Evolutionary conservation across 2,888 invertebrate genomes (phyloP), one percentile per base, ranked within the genome.

Genomic region (Mamestra brassicae): DNA sequence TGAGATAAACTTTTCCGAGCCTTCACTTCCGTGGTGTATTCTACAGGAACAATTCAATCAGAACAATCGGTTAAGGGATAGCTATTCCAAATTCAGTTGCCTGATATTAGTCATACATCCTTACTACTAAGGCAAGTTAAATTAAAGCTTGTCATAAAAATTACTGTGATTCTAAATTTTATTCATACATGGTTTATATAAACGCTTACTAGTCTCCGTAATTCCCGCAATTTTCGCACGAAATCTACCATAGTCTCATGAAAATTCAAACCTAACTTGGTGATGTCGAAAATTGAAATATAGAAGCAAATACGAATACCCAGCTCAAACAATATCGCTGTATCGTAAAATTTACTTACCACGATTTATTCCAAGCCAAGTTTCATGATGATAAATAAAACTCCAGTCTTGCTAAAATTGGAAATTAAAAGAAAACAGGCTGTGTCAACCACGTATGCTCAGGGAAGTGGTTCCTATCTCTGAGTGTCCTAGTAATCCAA

Each of bases 401-500:
- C 11, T 50, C 34, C 3, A 71, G n/a, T 57, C 50, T 13, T 57
- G 38, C 60, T 70, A 47, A 76, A 70, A 76, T 70, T 54, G 71
- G 26, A 82, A 85, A 85, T 82, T 82, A 83, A 85, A 82, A 69
- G 79, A 85, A 85, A 82, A 82, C 78, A 81, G 45, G 54, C 69
- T 52, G 62, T 38, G 64, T 71, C 76, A 75, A 55, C 71, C 34
- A 76, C 60, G 66, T 85, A 71, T 81, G 67, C 60, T 57, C 62
- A 47, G 11, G 13, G 15, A 71, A 81, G 76, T 70, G 70, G 66
- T 60, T 65, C 54, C 26, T 60, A 64, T 75, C 47, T 63, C 50
- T 50, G 42, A 81, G 85, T 55, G 54, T 57, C 42, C 26, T 57
- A 55, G 71, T 72, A 85, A 82, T 82, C 69, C 69, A 82, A 82